phyloP scores from a whole-genome alignment of 2,113 vertebrate genomes.

The Chamaea fasciata region DNA sequence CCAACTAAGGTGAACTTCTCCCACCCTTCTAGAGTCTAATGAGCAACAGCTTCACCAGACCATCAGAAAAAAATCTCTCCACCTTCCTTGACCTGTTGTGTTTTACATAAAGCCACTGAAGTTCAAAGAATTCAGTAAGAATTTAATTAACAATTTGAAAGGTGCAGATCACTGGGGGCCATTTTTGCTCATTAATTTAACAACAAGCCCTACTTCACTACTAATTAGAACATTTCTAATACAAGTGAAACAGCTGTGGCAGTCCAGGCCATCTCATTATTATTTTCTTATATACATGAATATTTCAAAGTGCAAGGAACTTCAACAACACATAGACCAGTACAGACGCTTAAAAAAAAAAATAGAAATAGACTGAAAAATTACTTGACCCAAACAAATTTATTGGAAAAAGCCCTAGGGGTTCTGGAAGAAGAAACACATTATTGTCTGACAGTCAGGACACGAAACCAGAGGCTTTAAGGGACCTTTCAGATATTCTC shows the following conservation, averaged over 20 bases:
- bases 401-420: background rate
- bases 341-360: background rate
- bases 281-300: background rate
- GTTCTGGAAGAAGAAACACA: background rate
- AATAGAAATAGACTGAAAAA: background rate
- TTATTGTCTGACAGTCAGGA: background rate
- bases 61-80: background rate
- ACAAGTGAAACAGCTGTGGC: background rate
- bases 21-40: background rate
- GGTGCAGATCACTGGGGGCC: background rate
- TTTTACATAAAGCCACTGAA: background rate
- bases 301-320: background rate
- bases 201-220: background rate
- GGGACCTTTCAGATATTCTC: background rate
- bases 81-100: background rate
- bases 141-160: background rate
- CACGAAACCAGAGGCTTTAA: background rate
- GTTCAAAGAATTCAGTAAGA: background rate
- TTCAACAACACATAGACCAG: background rate
- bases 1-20: background rate
- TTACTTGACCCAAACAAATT: background rate
- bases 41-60: background rate
- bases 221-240: background rate
- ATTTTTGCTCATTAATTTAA: background rate
- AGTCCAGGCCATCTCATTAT: background rate